Evolutionary conservation across 2,888 invertebrate species (phyloP), one percentile per base, ranked within the genome.

Genomic region (Strigamia transsilvanica): DNA sequence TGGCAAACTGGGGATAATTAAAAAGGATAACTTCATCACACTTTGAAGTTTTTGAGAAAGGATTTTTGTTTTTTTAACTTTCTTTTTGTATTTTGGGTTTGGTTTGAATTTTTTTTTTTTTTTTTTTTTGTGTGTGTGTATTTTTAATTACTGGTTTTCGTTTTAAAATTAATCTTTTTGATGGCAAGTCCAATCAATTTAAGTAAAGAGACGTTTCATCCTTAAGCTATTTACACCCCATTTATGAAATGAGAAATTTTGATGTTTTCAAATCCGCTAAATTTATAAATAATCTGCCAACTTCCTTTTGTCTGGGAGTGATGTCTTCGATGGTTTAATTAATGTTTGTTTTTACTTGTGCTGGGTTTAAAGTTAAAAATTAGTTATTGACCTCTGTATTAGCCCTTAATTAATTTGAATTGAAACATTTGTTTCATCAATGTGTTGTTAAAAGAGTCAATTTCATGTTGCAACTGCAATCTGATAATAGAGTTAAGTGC

Each of bases 401-500:
- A 66, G 61, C 5, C 32, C n/a, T 38, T 73, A 73, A 73, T 73
- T 73, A 73, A 73, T 73, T 73, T 73, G 73, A 73, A 73, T 73
- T 73, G 73, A 27, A 73, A 73, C 73, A n/a, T 73, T 73, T 23
- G 23, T 73, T 27, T 73, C 73, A 73, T 73, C 27, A 73, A 12
- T 73, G 32, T 32, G 23, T 73, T 73, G 73, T 73, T 73, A 73
- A 32, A 27, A 32, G 73, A 73, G 73, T 32, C 73, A 73, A 73
- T 73, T 73, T 73, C 73, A 73, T 32, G 73, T 73, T 73, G 73
- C 73, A 73, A 73, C 73, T 73, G 73, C 73, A 73, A 73, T 73
- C 73, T 73, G 73, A 73, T 73, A 73, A 73, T 73, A 73, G 73
- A 73, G 73, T 73, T 73, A 73, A 73, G 73, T 73, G 73, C 73